A percentile compares a stretch with the other conserved stretches of the same genome.
Conservation (phyloP, 2,113 vertebrate genomes). For the Laticauda laticaudata region DNA sequence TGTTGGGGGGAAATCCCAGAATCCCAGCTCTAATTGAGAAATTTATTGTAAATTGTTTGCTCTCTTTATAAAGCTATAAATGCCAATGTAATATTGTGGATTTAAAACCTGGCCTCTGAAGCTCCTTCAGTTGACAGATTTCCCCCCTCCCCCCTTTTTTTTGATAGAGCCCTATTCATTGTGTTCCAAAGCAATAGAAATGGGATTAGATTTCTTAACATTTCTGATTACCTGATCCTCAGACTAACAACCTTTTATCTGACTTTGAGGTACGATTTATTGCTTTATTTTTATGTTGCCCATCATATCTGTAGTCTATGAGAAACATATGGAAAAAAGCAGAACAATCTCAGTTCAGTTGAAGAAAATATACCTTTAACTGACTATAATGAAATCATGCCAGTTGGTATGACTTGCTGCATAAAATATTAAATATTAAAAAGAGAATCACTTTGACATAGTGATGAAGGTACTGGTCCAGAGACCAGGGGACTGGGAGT, state of each 20-base stretch:
- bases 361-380: not conserved
- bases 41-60: constrained; percentile 56
- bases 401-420: not conserved
- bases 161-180: not conserved
- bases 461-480: not conserved
- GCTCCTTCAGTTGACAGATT: constrained; percentile 26
- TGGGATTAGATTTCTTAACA: not conserved
- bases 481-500: not conserved
- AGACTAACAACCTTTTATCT: not conserved
- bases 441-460: not conserved
- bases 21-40: constrained; percentile 32
- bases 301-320: not conserved
- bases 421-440: not conserved
- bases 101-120: constrained; percentile 31
- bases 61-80: constrained; percentile 47
- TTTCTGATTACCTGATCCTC: constrained; percentile 1
- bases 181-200: not conserved
- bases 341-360: not conserved
- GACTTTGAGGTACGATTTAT: not conserved
- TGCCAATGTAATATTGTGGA: constrained; percentile 30
- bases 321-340: not conserved
- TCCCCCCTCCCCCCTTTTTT: not conserved
- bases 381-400: not conserved
- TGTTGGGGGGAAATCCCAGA: constrained; percentile 18
- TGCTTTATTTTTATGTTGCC: not conserved